Evolutionary conservation across 2,113 vertebrate genomes (phyloP).

Genomic region (Notechis scutatus): DNA sequence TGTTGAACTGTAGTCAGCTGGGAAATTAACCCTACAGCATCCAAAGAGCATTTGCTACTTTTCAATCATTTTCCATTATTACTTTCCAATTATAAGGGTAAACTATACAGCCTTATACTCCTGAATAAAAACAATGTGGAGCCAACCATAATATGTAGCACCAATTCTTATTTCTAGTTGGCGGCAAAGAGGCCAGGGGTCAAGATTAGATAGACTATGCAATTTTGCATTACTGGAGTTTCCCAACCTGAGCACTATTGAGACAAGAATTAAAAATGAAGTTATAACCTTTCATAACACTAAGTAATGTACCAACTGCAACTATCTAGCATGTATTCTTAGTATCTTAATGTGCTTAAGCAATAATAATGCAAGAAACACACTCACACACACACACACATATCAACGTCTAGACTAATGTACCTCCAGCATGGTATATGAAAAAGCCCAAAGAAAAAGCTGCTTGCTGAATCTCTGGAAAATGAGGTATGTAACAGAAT

Average conservation of each 20-base stretch:
- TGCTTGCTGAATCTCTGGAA: slow-evolving; percentile 66
- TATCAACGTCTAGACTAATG: background rate
- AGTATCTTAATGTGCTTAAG: background rate
- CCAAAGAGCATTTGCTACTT: background rate
- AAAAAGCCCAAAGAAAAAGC: slow-evolving; percentile 43
- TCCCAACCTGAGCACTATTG: background rate
- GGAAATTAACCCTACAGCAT: background rate
- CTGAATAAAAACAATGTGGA: background rate
- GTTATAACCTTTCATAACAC: background rate
- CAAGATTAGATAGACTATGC: background rate
- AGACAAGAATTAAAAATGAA: background rate
- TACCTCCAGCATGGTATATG: background rate
- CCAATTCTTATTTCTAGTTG: background rate
- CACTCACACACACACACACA: no score
- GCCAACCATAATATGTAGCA: background rate
- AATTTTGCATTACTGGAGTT: background rate
- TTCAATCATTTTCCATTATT: background rate
- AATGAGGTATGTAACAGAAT: slow-evolving; percentile 78
- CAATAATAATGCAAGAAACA: background rate
- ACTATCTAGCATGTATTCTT: background rate
- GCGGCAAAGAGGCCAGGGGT: background rate
- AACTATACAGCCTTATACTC: background rate
- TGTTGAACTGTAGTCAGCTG: background rate
- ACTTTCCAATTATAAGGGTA: background rate
- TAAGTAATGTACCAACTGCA: background rate